Base-by-base conservation (phyloP, 2,797 vertebrate genomes). In the Sandelia bainsii region DNA sequence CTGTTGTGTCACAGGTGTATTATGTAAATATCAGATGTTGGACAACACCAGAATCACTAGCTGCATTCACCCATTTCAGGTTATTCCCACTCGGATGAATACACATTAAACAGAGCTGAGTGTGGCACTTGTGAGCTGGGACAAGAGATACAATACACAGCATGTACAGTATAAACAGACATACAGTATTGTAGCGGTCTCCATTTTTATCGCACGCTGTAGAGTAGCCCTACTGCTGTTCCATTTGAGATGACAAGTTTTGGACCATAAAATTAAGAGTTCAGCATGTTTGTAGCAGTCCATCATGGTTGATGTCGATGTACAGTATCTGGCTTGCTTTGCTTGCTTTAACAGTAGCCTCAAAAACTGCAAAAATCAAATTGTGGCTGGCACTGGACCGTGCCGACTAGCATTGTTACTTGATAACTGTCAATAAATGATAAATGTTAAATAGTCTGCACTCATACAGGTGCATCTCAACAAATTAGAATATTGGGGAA, bases 1-100 rank as follows among this genome's bases (percentile, higher is more conserved):
- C 9, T 59, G 6, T 40, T 51, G 45, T 73, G 45, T 83, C 74
- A 68, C 48, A 74, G 63, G 67, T 83, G 68, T 69, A 63, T 64
- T 72, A 75, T 76, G 49, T 75, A 69, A 64, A 87, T 74, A 74
- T 64, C 45, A 79, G 48, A 80, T 74, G 42, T 83, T 83, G 82
- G 75, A 86, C 83, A 78, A 81, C 22, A 87, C 77, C 83, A 89
- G 78, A 34, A 85, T 82, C 83, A 89, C 71, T 76, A 76, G 77
- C 40, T 71, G 54, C 34, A 53, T 54, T 42, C 29, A 27, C 10
- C 37, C 17, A 58, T 52, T 67, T 73, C 2, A 58, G 59, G 40
- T 64, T 71, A 72, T 74, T 69, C 64, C 65, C 71, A 52, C 44
- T 40, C 23, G 54, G n/a, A 64, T 52, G 39, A 75, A 60, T 56